These are phyloP conservation scores for Conomelus anceps DNA, from an alignment of 2,888 invertebrate genomes.

Conservation along the genomic window DNA sequence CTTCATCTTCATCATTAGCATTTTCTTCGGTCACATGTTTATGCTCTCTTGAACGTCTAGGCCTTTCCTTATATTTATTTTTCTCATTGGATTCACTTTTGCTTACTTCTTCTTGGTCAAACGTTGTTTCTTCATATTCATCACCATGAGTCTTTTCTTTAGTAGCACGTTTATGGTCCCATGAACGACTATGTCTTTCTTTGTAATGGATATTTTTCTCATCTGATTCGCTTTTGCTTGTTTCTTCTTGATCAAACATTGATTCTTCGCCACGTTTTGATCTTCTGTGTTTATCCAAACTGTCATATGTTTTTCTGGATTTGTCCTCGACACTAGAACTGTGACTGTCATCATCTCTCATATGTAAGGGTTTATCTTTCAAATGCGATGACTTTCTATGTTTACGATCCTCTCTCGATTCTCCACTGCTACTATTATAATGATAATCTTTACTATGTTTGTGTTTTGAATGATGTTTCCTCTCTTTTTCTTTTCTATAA, in stretches of 20 bases:
- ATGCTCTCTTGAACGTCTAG: conserved; percentile 28
- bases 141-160: no score
- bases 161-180: no score
- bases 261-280: not conserved
- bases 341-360: not conserved
- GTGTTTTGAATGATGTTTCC: not conserved
- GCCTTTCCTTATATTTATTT: conserved; percentile 28
- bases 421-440: not conserved
- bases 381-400: not conserved
- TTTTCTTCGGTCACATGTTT: not conserved
- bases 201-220: conserved; percentile 22
- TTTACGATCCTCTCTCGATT: not conserved
- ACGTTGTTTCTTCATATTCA: not conserved
- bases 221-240: conserved; percentile 12
- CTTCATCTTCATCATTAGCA: conserved; percentile 2
- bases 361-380: not conserved
- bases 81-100: conserved; percentile 16
- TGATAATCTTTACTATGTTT: not conserved
- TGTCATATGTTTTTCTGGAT: not conserved
- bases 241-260: not conserved
- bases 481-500: not conserved
- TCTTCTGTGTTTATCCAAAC: not conserved
- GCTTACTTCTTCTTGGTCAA: conserved; percentile 14
- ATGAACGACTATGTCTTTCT: conserved; percentile 34
- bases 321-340: not conserved